These are phyloP conservation scores for Caenorhabditis sp. DNA, from an alignment of 2,888 invertebrate genomes.

Conservation along the genomic window DNA sequence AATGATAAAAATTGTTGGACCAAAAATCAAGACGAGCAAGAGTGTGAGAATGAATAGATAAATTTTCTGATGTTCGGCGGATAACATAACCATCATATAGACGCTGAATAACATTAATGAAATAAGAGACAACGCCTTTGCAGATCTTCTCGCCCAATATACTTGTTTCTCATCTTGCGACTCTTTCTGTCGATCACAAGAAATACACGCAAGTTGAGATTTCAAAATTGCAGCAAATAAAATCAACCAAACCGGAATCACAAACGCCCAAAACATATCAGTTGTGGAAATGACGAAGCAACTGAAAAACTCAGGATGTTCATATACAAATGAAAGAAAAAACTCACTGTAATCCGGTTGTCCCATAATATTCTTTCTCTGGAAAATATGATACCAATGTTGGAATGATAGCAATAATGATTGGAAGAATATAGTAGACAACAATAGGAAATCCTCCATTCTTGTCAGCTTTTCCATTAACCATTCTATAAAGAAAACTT, in stretches of 20 bases:
- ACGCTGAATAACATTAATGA: constrained; percentile 37
- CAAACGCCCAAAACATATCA: constrained; percentile 54
- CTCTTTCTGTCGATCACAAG: constrained; percentile 46
- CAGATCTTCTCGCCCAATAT: constrained; percentile 53
- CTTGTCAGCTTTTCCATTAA: constrained; percentile 47
- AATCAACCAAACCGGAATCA: constrained; percentile 54
- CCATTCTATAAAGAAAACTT: constrained; percentile 38
- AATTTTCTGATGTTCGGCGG: constrained; percentile 45
- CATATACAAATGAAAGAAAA: too few species aligned
- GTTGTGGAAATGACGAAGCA: constrained; percentile 49
- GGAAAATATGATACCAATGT: constrained; percentile 43
- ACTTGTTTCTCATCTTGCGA: constrained; percentile 48
- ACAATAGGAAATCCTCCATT: constrained; percentile 47
- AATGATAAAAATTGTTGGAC: constrained; percentile 47
- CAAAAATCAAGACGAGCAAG: constrained; percentile 37
- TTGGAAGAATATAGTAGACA: constrained; percentile 47
- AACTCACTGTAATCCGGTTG: constrained; percentile 36
- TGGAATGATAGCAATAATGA: constrained; percentile 42
- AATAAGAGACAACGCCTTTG: constrained; percentile 34
- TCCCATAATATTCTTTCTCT: constrained; percentile 46
- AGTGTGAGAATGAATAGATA: constrained; percentile 41
- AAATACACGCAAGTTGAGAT: constrained; percentile 52
- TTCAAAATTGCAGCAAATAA: constrained; percentile 40
- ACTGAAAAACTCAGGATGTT: too few species aligned
- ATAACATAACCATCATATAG: constrained; percentile 43